A percentile compares a stretch with the other conserved stretches of the same genome.
phyloP scores from a whole-genome alignment of 2,888 invertebrate species.

The Agrypnus murinus region DNA sequence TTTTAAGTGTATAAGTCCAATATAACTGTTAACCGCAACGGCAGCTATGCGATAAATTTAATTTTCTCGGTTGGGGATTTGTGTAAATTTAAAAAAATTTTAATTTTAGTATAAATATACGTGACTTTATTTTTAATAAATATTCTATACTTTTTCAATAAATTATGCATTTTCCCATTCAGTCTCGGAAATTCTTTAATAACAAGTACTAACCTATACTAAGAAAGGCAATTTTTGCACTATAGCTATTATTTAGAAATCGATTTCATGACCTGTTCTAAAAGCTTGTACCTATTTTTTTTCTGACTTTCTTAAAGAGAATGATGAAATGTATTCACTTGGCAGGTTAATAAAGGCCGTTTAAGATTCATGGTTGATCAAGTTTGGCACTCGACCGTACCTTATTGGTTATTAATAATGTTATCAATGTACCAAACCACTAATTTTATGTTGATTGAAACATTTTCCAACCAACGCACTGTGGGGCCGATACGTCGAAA shows the following conservation, averaged over 20 bases:
- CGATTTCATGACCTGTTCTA: no score
- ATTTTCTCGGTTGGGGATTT: constrained; percentile 26
- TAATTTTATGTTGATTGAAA: neutral
- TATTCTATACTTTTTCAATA: neutral
- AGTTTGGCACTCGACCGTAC: constrained; percentile 21
- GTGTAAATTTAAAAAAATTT: constrained; percentile 21
- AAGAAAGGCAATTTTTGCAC: no score
- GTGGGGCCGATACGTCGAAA: no score
- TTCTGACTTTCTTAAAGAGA: constrained; percentile 2
- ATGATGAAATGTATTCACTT: constrained; percentile 13
- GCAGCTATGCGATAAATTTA: constrained; percentile 40
- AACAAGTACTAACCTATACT: neutral
- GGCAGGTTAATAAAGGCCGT: constrained; percentile 17
- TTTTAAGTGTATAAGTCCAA: neutral
- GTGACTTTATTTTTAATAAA: constrained; percentile 35
- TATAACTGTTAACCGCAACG: constrained; percentile 35
- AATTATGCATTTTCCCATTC: neutral
- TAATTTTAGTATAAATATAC: constrained; percentile 21
- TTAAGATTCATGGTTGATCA: constrained; percentile 29
- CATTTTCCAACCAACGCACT: no score
- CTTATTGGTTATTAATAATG: constrained; percentile 18
- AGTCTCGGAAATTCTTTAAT: neutral
- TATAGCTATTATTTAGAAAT: no score
- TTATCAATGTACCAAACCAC: constrained; percentile 12
- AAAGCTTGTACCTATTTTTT: constrained; percentile 5